phyloP scores from a whole-genome alignment of 2,888 invertebrate genomes.

The Megamerina dolium region DNA sequence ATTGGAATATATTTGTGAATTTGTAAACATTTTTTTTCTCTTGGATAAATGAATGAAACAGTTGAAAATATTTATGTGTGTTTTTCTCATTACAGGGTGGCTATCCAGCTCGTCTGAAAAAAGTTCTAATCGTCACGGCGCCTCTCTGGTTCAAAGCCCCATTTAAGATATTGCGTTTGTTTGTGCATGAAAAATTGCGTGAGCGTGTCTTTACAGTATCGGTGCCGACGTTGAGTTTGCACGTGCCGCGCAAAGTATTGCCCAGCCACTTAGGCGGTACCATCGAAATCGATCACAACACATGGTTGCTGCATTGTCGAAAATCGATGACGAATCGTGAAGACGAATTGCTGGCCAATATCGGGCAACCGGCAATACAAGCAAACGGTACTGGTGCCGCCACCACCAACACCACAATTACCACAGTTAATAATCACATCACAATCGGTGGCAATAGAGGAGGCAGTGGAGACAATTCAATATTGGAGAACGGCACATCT shows the following conservation, averaged over 20 bases:
- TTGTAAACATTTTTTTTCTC: no score
- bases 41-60: not conserved
- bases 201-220: conserved; percentile 94
- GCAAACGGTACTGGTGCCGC: conserved; percentile 20
- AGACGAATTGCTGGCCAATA: conserved; percentile 50
- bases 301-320: conserved; percentile 73
- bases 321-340: conserved; percentile 79
- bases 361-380: conserved; percentile 42
- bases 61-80: not conserved
- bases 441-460: conserved; percentile 40
- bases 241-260: conserved; percentile 85
- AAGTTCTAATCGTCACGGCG: conserved; percentile 94
- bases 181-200: conserved; percentile 90
- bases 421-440: conserved; percentile 23
- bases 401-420: conserved; percentile 22
- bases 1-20: no score
- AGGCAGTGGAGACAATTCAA: conserved; percentile 27
- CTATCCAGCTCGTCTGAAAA: conserved; percentile 94
- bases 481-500: conserved; percentile 12
- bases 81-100: conserved; percentile 68
- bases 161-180: conserved; percentile 88
- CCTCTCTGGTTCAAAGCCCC: conserved; percentile 98
- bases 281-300: conserved; percentile 80
- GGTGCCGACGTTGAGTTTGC: conserved; percentile 78
- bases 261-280: conserved; percentile 85